Base-by-base conservation (phyloP, 2,888 invertebrate genomes). In the Ophion slaviceki region DNA sequence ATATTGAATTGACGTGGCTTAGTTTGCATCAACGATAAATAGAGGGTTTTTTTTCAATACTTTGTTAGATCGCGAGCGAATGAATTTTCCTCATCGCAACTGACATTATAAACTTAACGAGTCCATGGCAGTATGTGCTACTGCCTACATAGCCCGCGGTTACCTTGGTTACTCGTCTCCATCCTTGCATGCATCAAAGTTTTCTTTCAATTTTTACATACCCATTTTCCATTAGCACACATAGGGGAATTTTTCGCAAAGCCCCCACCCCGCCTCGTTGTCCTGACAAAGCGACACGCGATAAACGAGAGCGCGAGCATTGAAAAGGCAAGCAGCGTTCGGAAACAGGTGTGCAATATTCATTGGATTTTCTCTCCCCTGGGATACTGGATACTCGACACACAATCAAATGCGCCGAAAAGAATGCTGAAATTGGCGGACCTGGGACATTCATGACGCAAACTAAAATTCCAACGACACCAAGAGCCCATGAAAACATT, bases 151-250 rank as follows among this genome's bases (percentile, higher is more conserved):
- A 28, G 14, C 36, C 20, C 40, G 40, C 11, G 32, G 24, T 47
- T 24, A 32, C 68, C 32, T 79, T 61, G 78, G 40, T 47, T 70
- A 70, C 47, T 5, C 40, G 40, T 67, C 11, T 62, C 17, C 24
- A 68, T 17, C 57, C 40, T 68, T 1, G 24, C 24, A 40, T 72
- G 64, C 64, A n/a, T 40, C 40, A 72, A 80, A 80, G 80, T 80
- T 66, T 80, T 80, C 72, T 72, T 80, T 80, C 80, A 64, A 80
- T 72, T 80, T 80, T 59, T 40, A 7, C 66, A 66, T 72, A 64
- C 36, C 66, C n/a, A 80, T 72, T 71, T 68, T 40, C 17, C 66
- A 47, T 80, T 57, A 57, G 53, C n/a, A 62, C 62, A 47, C 62
- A 71, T 14, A 47, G 32, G 71, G 36, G 28, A 36, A 62, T 72